phyloP scores from a whole-genome alignment of 2,113 vertebrate species.

The Larimichthys polyactis region DNA sequence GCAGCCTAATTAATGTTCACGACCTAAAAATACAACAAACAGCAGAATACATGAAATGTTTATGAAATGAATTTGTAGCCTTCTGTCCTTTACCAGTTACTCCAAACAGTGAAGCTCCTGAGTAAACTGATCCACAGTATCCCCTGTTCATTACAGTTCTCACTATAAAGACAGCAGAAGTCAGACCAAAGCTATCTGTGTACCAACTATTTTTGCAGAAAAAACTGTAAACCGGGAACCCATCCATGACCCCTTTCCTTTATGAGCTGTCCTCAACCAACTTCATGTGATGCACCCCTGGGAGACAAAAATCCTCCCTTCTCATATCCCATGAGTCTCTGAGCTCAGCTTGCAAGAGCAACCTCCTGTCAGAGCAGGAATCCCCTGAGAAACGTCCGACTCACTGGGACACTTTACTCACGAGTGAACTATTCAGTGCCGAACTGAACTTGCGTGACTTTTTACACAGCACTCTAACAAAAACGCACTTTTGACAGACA shows the following conservation, averaged over 20 bases:
- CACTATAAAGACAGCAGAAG: not conserved
- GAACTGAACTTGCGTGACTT: not conserved
- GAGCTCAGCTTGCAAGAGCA: conserved; percentile 72
- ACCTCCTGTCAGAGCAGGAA: conserved; percentile 25
- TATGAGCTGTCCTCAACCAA: conserved; percentile 8
- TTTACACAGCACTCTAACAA: not conserved
- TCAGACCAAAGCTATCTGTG: no score
- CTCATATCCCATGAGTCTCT: conserved; percentile 59
- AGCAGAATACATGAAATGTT: not conserved
- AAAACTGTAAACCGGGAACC: not conserved
- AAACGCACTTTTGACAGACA: not conserved
- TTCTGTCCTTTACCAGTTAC: not conserved
- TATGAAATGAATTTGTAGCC: not conserved
- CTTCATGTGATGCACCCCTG: conserved; percentile 13
- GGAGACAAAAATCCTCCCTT: conserved; percentile 16
- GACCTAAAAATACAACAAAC: not conserved
- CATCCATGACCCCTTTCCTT: conserved; percentile 12
- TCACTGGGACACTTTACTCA: conserved; percentile 30
- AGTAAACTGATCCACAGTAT: not conserved
- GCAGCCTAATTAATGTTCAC: not conserved
- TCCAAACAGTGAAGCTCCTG: not conserved
- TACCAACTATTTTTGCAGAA: not conserved
- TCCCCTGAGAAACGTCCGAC: conserved; percentile 48
- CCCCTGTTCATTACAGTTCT: no score
- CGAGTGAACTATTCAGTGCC: not conserved